phyloP scores from a whole-genome alignment of 2,888 invertebrate species.

The Galerucella nymphaeae region DNA sequence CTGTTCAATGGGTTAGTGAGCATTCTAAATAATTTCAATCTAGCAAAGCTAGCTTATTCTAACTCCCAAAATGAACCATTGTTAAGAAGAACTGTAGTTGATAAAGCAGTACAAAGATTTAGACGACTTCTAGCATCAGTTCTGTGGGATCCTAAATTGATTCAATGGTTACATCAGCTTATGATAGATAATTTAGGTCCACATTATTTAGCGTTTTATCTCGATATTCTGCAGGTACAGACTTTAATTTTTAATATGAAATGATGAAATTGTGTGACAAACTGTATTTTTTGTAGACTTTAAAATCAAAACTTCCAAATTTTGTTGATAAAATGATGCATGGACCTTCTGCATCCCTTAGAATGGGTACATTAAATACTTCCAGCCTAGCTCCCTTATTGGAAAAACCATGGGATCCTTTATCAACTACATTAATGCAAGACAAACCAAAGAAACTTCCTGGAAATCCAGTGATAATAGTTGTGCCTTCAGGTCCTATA shows the following conservation, averaged over 20 bases:
- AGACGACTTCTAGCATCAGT: slow-evolving; percentile 76
- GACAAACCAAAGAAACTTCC: slow-evolving; percentile 78
- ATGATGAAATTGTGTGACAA: background rate
- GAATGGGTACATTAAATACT: slow-evolving; percentile 67
- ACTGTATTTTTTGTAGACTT: slow-evolving; percentile 62
- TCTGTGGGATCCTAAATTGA: slow-evolving; percentile 78
- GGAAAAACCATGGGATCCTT: slow-evolving; percentile 81
- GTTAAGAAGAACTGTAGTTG: slow-evolving; percentile 75
- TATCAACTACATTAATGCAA: slow-evolving; percentile 68
- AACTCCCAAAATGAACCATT: slow-evolving; percentile 75
- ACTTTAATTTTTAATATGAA: slow-evolving; percentile 42
- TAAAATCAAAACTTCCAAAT: slow-evolving; percentile 76
- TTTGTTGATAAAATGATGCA: slow-evolving; percentile 80
- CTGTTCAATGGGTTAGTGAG: slow-evolving; percentile 75
- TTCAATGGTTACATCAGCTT: slow-evolving; percentile 82
- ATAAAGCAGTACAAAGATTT: slow-evolving; percentile 75
- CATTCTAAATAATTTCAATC: slow-evolving; percentile 74
- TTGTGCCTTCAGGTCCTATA: slow-evolving; percentile 70
- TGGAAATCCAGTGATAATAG: slow-evolving; percentile 74
- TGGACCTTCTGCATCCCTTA: slow-evolving; percentile 66
- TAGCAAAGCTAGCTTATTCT: slow-evolving; percentile 72
- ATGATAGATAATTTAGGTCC: slow-evolving; percentile 76
- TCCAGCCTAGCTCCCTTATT: slow-evolving; percentile 75
- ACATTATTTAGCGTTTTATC: slow-evolving; percentile 76
- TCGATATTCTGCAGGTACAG: slow-evolving; percentile 79